These are phyloP conservation scores for Nysson spinosus DNA, from an alignment of 2,888 invertebrate species.

Conservation along the genomic window DNA sequence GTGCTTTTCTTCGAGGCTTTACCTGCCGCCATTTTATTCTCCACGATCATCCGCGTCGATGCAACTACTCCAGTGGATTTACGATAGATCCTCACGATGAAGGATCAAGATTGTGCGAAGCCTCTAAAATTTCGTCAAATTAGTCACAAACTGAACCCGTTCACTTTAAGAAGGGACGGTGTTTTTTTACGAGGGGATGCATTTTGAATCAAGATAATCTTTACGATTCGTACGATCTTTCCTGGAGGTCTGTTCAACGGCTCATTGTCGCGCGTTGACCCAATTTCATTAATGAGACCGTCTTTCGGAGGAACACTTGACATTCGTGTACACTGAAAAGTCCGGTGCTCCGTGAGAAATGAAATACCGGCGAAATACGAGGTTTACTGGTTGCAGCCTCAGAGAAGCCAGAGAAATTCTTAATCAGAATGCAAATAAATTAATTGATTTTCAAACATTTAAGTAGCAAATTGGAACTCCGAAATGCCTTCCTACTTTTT, in stretches of 20 bases:
- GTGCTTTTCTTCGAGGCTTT: too few relatives aligned
- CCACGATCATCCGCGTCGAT: too few relatives aligned
- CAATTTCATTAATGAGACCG: conserved; percentile 66
- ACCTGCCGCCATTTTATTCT: too few relatives aligned
- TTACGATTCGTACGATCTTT: conserved; percentile 46
- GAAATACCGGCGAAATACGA: conserved; percentile 17
- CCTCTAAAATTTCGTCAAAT: too few relatives aligned
- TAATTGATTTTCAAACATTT: too few relatives aligned
- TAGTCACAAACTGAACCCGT: background rate
- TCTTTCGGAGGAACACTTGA: conserved; percentile 42
- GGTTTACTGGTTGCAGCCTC: background rate
- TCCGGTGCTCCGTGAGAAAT: conserved; percentile 15
- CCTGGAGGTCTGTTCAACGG: conserved; percentile 55
- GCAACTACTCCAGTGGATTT: too few relatives aligned
- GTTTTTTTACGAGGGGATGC: conserved; percentile 17
- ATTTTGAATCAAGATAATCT: conserved; percentile 33
- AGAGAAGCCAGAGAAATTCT: background rate
- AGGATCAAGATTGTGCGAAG: too few relatives aligned
- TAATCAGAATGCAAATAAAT: too few relatives aligned
- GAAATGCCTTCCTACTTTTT: too few relatives aligned
- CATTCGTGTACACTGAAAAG: conserved; percentile 44
- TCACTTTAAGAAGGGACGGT: conserved; percentile 17
- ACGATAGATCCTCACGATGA: too few relatives aligned
- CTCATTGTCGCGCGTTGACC: conserved; percentile 66
- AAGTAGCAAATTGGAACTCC: background rate